Percentiles rank a stretch among this genome's conserved stretches.
phyloP scores from a whole-genome alignment of 2,888 invertebrate species.

The Petrolisthes cinctipes region DNA sequence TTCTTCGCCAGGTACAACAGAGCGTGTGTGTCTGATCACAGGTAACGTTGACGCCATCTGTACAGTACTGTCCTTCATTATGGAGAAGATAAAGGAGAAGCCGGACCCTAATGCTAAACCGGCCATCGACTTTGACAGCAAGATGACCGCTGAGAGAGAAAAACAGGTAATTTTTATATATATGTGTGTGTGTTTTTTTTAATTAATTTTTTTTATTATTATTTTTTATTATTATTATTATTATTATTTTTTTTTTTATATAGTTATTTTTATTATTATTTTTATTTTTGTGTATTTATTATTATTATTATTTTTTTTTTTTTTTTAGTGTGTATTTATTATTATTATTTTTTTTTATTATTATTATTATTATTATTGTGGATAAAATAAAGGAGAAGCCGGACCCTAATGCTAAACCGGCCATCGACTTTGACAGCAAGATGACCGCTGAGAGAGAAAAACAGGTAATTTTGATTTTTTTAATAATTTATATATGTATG shows the following conservation, averaged over 20 bases:
- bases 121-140: slow-evolving; percentile 82
- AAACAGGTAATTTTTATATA: slow-evolving; percentile 77
- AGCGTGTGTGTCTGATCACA: slow-evolving; percentile 92
- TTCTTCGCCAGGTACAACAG: slow-evolving; percentile 82
- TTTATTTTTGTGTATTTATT: no score
- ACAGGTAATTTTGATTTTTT: slow-evolving; percentile 74
- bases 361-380: slow-evolving; percentile 78
- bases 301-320: background rate
- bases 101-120: slow-evolving; percentile 89
- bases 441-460: slow-evolving; percentile 87
- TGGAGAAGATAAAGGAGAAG: slow-evolving; percentile 95
- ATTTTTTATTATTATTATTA: background rate
- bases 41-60: slow-evolving; percentile 91
- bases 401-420: slow-evolving; percentile 86
- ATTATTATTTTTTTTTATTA: background rate
- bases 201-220: background rate
- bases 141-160: slow-evolving; percentile 85
- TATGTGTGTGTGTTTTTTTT: background rate
- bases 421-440: slow-evolving; percentile 83
- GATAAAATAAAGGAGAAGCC: slow-evolving; percentile 96
- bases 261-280: background rate
- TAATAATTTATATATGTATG: background rate
- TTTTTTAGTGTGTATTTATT: background rate
- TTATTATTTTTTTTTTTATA: background rate
- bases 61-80: slow-evolving; percentile 91